Evolutionary conservation across 2,888 invertebrate genomes (phyloP).

Genomic region (Ochropleura leucogaster): DNA sequence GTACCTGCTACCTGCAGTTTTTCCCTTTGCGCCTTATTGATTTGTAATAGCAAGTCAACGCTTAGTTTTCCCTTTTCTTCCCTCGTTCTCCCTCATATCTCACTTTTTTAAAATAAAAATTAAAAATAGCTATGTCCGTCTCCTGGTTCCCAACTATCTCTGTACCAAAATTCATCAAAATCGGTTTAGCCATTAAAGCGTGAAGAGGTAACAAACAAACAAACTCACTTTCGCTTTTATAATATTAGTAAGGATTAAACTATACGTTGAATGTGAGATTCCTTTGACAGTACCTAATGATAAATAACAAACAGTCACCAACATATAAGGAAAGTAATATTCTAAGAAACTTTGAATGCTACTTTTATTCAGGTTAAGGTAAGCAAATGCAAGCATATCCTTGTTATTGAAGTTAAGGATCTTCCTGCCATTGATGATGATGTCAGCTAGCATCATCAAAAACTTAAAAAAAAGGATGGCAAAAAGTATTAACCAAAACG

Average conservation of each 20-base stretch:
- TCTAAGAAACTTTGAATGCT: constrained; percentile 9
- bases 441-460: constrained; percentile 20
- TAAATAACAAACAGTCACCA: background rate
- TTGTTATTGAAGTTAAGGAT: constrained; percentile 21
- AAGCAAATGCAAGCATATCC: background rate
- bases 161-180: no score
- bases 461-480: background rate
- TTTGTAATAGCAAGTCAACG: no score
- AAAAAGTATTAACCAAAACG: background rate
- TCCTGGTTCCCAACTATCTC: no score
- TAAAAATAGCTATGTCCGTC: no score
- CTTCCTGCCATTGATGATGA: constrained; percentile 34
- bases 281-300: background rate
- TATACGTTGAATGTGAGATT: background rate
- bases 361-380: constrained; percentile 34
- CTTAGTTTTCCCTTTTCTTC: no score
- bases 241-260: background rate
- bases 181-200: no score
- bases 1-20: no score
- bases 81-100: no score
- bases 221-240: no score
- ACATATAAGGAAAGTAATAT: constrained; percentile 7
- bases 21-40: no score
- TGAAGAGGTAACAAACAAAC: no score
- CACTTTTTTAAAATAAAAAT: no score